These are phyloP conservation scores for Drosophila carrolli DNA, from an alignment of 1,140 invertebrate genomes.

Conservation along the genomic window DNA sequence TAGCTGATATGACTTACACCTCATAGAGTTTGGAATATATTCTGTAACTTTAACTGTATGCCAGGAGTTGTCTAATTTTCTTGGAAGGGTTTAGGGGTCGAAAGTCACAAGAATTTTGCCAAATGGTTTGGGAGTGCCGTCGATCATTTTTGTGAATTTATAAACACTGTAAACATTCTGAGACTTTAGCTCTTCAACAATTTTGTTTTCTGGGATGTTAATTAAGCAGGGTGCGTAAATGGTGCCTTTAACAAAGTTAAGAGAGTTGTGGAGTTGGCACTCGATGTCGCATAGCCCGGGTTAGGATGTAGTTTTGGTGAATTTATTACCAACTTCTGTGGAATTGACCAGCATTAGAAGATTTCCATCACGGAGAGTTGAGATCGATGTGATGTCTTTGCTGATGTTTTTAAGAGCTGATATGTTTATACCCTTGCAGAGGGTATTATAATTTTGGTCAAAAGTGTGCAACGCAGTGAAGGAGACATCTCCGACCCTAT, in stretches of 20 bases:
- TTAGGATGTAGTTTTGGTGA: neutral
- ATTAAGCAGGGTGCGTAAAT: neutral
- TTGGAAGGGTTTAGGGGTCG: too few species aligned
- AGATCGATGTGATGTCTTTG: too few species aligned
- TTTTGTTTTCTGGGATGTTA: too few species aligned
- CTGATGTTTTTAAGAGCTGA: too few species aligned
- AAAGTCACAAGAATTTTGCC: neutral
- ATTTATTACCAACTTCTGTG: neutral
- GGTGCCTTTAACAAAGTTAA: too few species aligned
- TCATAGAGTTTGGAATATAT: neutral
- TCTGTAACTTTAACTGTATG: too few species aligned
- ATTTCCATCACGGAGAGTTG: neutral
- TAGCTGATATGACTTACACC: neutral
- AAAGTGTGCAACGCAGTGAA: too few species aligned
- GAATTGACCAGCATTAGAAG: neutral
- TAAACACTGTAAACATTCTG: neutral
- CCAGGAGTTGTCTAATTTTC: too few species aligned
- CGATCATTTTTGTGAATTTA: neutral
- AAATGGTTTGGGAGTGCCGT: neutral
- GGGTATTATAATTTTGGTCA: too few species aligned
- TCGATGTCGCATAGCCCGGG: neutral
- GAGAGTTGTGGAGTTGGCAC: neutral
- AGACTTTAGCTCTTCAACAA: constrained; percentile 1
- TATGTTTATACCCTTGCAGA: too few species aligned
- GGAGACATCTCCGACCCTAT: too few species aligned